A percentile compares a stretch with the other conserved stretches of the same genome.
phyloP scores from a whole-genome alignment of 2,888 invertebrate genomes.

The Pheosia gnoma region DNA sequence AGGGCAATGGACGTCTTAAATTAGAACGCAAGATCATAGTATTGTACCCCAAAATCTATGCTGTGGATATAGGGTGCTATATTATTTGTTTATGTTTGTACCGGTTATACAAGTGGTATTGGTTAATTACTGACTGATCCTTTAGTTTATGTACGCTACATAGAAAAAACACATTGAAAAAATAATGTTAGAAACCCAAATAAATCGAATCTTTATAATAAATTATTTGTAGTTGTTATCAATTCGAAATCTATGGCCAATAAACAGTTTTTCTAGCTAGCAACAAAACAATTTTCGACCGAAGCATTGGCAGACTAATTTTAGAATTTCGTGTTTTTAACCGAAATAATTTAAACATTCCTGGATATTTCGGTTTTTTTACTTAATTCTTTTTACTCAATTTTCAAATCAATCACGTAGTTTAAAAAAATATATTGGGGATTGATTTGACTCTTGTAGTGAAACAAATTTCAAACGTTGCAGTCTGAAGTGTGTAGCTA shows the following conservation, averaged over 20 bases:
- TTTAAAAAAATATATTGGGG: constrained; percentile 49
- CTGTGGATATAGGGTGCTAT: no score
- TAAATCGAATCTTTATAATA: no score
- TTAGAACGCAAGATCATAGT: no score
- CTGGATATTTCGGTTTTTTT: constrained; percentile 47
- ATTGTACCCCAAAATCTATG: no score
- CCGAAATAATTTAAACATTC: constrained; percentile 70
- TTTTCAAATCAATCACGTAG: constrained; percentile 55
- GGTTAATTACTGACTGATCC: no score
- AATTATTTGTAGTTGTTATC: neutral
- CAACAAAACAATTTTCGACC: constrained; percentile 46
- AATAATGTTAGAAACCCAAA: no score
- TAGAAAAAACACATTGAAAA: no score
- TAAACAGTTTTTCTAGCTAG: constrained; percentile 60
- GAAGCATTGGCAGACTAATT: constrained; percentile 67
- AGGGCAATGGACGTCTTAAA: no score
- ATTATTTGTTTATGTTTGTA: no score
- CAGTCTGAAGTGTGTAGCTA: constrained; percentile 83
- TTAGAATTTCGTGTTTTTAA: constrained; percentile 65
- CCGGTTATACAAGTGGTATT: no score
- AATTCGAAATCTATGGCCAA: neutral
- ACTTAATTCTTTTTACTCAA: constrained; percentile 33
- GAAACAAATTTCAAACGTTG: constrained; percentile 84
- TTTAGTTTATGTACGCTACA: no score
- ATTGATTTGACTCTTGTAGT: constrained; percentile 79